phyloP scores from a whole-genome alignment of 2,113 vertebrate species.

The Hyperopisus bebe region DNA sequence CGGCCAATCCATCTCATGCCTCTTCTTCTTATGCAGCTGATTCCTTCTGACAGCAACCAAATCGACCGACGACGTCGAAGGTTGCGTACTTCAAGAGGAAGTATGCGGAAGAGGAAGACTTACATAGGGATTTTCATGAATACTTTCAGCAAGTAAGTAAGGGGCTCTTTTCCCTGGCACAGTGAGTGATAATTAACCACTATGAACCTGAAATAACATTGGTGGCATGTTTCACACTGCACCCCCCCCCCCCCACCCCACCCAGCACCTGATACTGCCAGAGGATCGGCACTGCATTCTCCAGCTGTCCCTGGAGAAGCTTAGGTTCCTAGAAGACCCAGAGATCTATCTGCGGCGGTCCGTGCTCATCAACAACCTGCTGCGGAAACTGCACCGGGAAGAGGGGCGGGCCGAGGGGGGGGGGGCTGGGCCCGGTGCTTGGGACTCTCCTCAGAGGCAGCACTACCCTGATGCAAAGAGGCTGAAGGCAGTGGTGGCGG shows the following conservation, averaged over 20 bases:
- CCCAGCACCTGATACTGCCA: constrained; percentile 86
- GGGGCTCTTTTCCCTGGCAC: neutral
- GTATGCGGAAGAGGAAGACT: constrained; percentile 99
- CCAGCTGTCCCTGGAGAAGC: constrained; percentile 92
- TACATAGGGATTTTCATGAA: constrained; percentile 84
- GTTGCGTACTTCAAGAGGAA: constrained; percentile 99
- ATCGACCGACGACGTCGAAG: constrained; percentile 95
- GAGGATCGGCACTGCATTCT: constrained; percentile 95
- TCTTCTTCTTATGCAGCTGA: constrained; percentile 24
- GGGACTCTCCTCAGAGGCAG: constrained; percentile 53
- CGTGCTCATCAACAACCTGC: constrained; percentile 97
- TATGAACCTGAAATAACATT: neutral
- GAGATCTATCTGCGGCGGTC: constrained; percentile 90
- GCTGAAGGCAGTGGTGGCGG: constrained; percentile 85
- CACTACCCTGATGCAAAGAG: constrained; percentile 71
- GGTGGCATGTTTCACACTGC: neutral
- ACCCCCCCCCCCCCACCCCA: neutral
- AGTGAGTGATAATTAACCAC: neutral
- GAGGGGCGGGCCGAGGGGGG: constrained; percentile 64
- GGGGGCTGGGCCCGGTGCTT: constrained; percentile 61
- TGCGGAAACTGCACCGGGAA: constrained; percentile 93
- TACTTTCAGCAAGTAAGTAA: constrained; percentile 91
- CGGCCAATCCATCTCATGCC: neutral
- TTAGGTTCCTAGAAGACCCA: constrained; percentile 90
- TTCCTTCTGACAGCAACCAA: constrained; percentile 46